These are phyloP conservation scores for Deroptyus accipitrinus DNA, from an alignment of 2,113 vertebrate species.

Conservation along the genomic window DNA sequence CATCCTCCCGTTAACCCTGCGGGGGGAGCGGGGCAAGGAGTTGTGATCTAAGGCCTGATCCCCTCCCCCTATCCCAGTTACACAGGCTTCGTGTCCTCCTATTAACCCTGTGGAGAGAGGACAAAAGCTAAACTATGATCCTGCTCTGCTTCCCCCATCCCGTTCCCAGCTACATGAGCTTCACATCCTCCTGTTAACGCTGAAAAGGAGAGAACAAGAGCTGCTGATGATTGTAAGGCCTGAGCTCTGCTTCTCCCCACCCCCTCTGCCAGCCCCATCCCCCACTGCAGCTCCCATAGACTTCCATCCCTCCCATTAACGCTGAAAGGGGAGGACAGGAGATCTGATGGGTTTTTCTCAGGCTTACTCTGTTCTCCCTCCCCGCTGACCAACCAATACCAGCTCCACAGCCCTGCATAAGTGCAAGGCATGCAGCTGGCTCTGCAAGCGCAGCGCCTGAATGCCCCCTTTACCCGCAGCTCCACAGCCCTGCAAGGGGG, in stretches of 20 bases:
- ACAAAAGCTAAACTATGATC: constrained; percentile 58
- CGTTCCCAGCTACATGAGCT: constrained; percentile 32
- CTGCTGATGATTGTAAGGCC: constrained; percentile 63
- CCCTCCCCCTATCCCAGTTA: constrained; percentile 3
- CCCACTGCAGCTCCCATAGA: constrained; percentile 65
- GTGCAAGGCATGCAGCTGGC: constrained; percentile 12
- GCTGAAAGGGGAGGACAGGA: constrained; percentile 61
- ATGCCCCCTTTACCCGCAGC: not conserved
- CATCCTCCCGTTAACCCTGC: not conserved
- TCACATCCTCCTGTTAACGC: constrained; percentile 52
- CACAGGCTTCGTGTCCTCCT: constrained; percentile 28
- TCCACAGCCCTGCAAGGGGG: not conserved
- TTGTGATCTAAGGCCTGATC: not conserved
- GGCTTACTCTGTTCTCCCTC: constrained; percentile 19
- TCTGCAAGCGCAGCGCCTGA: not conserved
- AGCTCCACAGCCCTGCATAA: constrained; percentile 31
- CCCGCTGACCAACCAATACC: not conserved
- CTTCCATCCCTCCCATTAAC: constrained; percentile 59
- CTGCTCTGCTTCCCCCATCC: constrained; percentile 24
- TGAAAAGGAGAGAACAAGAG: constrained; percentile 55
- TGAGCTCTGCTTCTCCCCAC: constrained; percentile 64
- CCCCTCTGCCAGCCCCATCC: constrained; percentile 67
- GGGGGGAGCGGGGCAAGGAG: not conserved
- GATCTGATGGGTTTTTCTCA: constrained; percentile 60
- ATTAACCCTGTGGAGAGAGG: constrained; percentile 57